Evolutionary conservation across 2,113 vertebrate genomes (phyloP).

Genomic region (Lepus americanus): DNA sequence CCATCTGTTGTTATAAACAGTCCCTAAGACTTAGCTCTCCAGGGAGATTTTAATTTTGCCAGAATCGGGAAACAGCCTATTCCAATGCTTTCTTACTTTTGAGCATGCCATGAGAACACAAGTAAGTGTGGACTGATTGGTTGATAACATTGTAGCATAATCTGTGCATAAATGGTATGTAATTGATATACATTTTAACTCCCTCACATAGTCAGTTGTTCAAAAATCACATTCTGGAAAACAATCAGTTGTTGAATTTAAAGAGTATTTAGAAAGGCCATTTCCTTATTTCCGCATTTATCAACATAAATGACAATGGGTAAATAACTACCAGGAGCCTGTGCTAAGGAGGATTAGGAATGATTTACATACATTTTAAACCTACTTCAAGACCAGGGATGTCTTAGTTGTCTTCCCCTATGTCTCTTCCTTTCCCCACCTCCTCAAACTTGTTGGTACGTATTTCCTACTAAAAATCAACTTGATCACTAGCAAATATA

Average conservation of each 20-base stretch:
- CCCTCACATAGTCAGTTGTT: neutral
- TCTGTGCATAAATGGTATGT: neutral
- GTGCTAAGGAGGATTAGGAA: neutral
- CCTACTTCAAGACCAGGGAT: neutral
- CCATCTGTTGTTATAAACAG: conserved; percentile 6
- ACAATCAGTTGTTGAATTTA: conserved; percentile 28
- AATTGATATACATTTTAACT: neutral
- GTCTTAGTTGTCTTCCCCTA: neutral
- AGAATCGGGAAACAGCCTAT: neutral
- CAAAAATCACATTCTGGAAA: neutral
- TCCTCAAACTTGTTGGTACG: neutral
- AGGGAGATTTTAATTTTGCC: neutral
- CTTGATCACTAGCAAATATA: conserved; percentile 9
- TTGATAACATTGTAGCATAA: neutral
- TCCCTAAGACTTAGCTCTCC: neutral
- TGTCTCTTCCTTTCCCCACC: neutral
- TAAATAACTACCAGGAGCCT: neutral
- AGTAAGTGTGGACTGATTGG: neutral
- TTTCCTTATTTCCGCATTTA: neutral
- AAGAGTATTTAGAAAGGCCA: conserved; percentile 6
- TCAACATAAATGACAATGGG: neutral
- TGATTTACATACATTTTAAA: neutral
- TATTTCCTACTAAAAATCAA: neutral
- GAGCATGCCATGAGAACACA: neutral
- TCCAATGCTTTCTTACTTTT: neutral